A percentile compares a stretch with the other conserved stretches of the same genome.
Conservation (phyloP, 2,797 vertebrate genomes). For the Enteromius treurensis region DNA sequence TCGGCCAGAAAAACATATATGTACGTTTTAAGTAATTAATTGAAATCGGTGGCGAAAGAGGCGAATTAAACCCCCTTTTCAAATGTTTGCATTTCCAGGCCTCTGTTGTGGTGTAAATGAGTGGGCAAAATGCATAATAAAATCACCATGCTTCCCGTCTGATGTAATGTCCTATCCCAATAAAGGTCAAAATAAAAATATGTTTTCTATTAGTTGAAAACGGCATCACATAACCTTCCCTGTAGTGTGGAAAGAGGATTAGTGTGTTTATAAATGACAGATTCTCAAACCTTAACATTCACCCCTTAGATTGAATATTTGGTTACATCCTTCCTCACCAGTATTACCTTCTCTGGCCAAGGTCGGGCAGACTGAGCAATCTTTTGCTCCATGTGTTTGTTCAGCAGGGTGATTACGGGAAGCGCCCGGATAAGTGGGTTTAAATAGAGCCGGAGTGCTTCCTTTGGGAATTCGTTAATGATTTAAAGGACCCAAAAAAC, state of each 20-base stretch:
- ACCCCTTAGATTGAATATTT: not conserved
- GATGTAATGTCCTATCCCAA: not conserved
- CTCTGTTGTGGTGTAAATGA: not conserved
- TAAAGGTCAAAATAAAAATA: not conserved
- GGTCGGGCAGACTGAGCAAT: constrained; percentile 47
- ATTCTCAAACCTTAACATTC: not conserved
- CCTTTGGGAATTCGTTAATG: constrained; percentile 74
- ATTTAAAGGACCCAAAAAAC: constrained; percentile 67
- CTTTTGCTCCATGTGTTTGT: constrained; percentile 64
- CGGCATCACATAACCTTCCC: not conserved
- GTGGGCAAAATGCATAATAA: not conserved
- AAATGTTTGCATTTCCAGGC: not conserved
- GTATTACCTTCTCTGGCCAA: constrained; percentile 48
- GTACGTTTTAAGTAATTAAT: no score
- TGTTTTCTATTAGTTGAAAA: not conserved
- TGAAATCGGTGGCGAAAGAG: no score
- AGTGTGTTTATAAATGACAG: not conserved
- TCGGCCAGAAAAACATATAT: no score
- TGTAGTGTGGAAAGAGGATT: not conserved
- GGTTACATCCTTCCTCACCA: constrained; percentile 31
- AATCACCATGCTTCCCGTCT: not conserved
- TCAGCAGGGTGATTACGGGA: constrained; percentile 67
- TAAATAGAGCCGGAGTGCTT: constrained; percentile 71
- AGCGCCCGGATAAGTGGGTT: constrained; percentile 71
- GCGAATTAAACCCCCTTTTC: not conserved